Percentiles rank a stretch among this genome's conserved stretches.
These are phyloP conservation scores for Adrianichthys oophorus DNA, from an alignment of 2,797 vertebrate genomes.

Conservation along the genomic window DNA sequence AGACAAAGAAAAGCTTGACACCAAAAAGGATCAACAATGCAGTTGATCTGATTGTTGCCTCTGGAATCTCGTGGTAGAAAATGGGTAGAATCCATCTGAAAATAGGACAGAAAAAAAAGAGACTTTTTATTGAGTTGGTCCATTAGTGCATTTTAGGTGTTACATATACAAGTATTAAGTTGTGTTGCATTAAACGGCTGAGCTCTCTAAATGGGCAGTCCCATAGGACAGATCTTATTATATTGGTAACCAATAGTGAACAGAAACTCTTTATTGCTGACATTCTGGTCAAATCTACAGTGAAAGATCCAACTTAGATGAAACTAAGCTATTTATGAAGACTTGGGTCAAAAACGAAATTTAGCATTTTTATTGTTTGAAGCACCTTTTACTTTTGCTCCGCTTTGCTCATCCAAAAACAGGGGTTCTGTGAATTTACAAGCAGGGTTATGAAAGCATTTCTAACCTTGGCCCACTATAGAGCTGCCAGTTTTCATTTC, in stretches of 20 bases:
- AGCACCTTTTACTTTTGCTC: conserved; percentile 63
- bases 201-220: conserved; percentile 76
- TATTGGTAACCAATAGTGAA: conserved; percentile 88
- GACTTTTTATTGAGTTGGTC: conserved; percentile 66
- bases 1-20: conserved; percentile 80
- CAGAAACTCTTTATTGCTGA: conserved; percentile 77
- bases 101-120: conserved; percentile 58
- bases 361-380: conserved; percentile 60
- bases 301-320: conserved; percentile 66
- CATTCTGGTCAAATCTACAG: conserved; percentile 78
- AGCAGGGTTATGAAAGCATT: conserved; percentile 52
- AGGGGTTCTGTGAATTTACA: conserved; percentile 44
- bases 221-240: conserved; percentile 84
- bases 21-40: conserved; percentile 82
- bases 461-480: conserved; percentile 41
- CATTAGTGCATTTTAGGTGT: conserved; percentile 78
- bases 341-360: conserved; percentile 66
- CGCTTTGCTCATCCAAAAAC: conserved; percentile 34
- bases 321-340: conserved; percentile 64
- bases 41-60: conserved; percentile 56
- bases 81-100: conserved; percentile 41
- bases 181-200: conserved; percentile 78
- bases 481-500: conserved; percentile 34
- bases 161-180: conserved; percentile 78
- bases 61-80: conserved; percentile 40